Percentiles rank a stretch among this genome's conserved stretches.
Conservation (phyloP, 2,888 invertebrate genomes). For the Chaetogeoica ovagalla region DNA sequence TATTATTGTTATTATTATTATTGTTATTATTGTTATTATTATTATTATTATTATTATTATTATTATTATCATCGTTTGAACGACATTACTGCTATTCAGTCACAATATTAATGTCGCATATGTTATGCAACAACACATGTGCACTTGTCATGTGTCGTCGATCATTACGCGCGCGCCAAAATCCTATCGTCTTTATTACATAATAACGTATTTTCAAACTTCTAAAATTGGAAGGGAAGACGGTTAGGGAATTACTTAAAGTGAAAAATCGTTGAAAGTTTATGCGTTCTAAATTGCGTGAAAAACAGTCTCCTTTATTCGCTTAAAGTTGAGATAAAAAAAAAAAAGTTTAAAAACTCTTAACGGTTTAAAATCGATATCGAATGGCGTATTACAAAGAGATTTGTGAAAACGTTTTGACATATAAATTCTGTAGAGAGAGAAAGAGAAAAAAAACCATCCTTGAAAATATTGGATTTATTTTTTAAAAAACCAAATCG, state of each 20-base stretch:
- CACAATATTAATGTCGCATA: too few species aligned
- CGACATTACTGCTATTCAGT: too few species aligned
- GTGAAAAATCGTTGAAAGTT: not conserved
- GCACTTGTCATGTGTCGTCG: too few species aligned
- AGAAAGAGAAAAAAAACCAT: slow-evolving; percentile 9
- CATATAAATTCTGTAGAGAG: not conserved
- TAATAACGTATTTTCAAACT: not conserved
- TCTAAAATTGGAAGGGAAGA: not conserved
- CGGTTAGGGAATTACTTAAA: not conserved
- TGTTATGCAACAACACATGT: too few species aligned
- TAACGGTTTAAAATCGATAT: slow-evolving; percentile 9
- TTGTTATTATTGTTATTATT: too few species aligned
- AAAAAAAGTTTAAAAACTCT: slow-evolving; percentile 22
- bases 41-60: too few species aligned
- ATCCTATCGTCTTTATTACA: slow-evolving; percentile 1
- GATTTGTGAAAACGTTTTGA: slow-evolving; percentile 21
- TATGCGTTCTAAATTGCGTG: slow-evolving; percentile 15
- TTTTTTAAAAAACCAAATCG: not conserved
- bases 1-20: too few species aligned
- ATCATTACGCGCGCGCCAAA: too few species aligned
- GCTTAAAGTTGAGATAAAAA: slow-evolving; percentile 7
- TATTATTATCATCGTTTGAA: too few species aligned
- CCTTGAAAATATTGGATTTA: not conserved
- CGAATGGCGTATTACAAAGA: slow-evolving; percentile 23
- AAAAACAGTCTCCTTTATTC: slow-evolving; percentile 22